Conservation (phyloP, 2,113 vertebrate species). For the Sardina pilchardus region DNA sequence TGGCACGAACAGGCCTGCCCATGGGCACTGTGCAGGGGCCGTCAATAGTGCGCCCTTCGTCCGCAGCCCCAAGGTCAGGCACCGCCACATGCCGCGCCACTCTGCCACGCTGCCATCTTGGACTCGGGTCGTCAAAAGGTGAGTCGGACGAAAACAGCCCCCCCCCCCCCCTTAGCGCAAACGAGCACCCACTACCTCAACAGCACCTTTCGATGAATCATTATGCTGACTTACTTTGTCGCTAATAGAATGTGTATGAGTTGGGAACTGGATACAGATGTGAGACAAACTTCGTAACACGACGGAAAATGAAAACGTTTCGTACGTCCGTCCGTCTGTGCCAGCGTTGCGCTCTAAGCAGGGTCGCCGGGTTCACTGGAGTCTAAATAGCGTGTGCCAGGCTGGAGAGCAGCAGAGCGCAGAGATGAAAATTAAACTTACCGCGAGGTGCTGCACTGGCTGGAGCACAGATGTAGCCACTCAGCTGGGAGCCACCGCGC, state of each 20-base stretch:
- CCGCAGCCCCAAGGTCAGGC: constrained; percentile 34
- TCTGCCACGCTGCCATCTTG: not conserved
- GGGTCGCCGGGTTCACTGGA: not conserved
- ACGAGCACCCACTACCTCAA: not conserved
- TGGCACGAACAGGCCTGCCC: constrained; percentile 37
- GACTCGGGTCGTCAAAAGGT: not conserved
- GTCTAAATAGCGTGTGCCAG: not conserved
- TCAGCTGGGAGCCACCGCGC: not conserved
- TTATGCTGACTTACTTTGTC: not conserved
- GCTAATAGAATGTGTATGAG: not conserved
- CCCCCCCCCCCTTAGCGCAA: not conserved
- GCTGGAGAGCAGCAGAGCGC: not conserved
- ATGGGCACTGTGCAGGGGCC: constrained; percentile 35
- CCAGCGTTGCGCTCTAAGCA: not conserved
- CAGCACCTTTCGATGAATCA: not conserved
- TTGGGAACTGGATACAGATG: not conserved
- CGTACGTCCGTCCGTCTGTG: not conserved
- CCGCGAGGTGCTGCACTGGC: not conserved
- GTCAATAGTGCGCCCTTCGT: constrained; percentile 43
- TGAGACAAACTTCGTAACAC: not conserved
- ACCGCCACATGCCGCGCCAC: not conserved
- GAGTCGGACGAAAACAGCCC: not conserved
- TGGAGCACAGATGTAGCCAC: not conserved
- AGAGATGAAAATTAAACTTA: constrained; percentile 11
- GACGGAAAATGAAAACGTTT: not conserved